Evolutionary conservation across 2,888 invertebrate genomes (phyloP).

Genomic region (Odontomyia ornata): DNA sequence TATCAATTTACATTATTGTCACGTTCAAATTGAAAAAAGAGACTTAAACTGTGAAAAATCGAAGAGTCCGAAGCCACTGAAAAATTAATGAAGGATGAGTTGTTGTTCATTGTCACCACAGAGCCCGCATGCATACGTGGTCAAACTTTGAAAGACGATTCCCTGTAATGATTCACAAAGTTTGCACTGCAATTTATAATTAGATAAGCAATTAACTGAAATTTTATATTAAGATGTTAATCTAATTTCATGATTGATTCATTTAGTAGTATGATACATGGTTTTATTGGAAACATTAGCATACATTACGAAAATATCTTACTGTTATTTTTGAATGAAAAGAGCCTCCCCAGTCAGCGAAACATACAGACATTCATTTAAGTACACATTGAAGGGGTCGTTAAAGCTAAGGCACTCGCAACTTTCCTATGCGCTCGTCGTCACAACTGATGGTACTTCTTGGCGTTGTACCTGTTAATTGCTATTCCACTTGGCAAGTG

Average conservation of each 20-base stretch:
- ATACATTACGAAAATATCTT: too few relatives aligned
- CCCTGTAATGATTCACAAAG: neutral
- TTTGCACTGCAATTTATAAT: neutral
- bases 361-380: too few relatives aligned
- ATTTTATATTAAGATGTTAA: too few relatives aligned
- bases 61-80: neutral
- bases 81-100: conserved; percentile 1
- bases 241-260: too few relatives aligned
- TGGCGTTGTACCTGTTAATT: conserved; percentile 12
- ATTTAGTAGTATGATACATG: too few relatives aligned
- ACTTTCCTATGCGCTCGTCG: too few relatives aligned
- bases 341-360: too few relatives aligned
- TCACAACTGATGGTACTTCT: neutral
- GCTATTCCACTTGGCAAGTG: conserved; percentile 35
- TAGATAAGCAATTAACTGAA: too few relatives aligned
- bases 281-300: too few relatives aligned
- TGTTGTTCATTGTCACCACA: neutral
- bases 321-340: too few relatives aligned
- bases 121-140: neutral
- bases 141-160: neutral
- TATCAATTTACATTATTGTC: conserved; percentile 28
- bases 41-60: neutral
- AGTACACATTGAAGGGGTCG: too few relatives aligned
- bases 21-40: conserved; percentile 1
- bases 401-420: too few relatives aligned